Base-by-base conservation (phyloP, 1,140 invertebrate species). In the Anthonomus grandis region DNA sequence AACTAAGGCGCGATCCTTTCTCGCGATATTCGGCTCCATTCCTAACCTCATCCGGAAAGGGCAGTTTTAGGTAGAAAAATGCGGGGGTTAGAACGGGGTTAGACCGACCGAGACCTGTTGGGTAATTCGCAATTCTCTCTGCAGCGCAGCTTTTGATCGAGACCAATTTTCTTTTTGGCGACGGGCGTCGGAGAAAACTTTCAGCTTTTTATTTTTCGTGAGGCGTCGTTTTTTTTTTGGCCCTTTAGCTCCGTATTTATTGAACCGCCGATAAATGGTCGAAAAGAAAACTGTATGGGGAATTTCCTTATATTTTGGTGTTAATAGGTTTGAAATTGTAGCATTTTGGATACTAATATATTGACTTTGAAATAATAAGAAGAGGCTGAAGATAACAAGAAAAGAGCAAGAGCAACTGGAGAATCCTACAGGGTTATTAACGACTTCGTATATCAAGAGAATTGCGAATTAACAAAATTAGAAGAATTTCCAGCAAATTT, bases 61-160 rank as follows among this genome's bases (percentile, higher is more conserved):
- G n/a, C n/a, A n/a, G n/a, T n/a, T n/a, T 53, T 21, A 22, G 23
- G 25, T 41, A 49, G 45, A 57, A 57, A 57, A 57, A 57, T 57
- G 54, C 45, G 31, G 24, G 34, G 54, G 45, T 25, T 55, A 37
- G 19, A n/a, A 21, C 21, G 15, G 49, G 52, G 52, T 57, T 48
- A 57, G 54, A 57, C 54, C 21, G 54, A 15, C 38, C 54, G 54
- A n/a, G n/a, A 57, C 54, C 54, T 57, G 54, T 57, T 57, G 54
- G 54, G 54, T 57, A 49, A 57, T 57, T 57, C 54, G 54, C 54
- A 57, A 57, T 57, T 57, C 54, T 57, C 54, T 57, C 54, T 57
- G 54, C 46, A 57, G 54, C 54, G 36, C n/a, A n/a, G n/a, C 54
- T 49, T 57, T 57, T 57, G 54, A 57, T 57, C 54, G 54, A 57